A percentile compares a stretch with the other conserved stretches of the same genome.
Conservation (phyloP, 2,113 vertebrate genomes). For the Lamprologus tigripictilis region DNA sequence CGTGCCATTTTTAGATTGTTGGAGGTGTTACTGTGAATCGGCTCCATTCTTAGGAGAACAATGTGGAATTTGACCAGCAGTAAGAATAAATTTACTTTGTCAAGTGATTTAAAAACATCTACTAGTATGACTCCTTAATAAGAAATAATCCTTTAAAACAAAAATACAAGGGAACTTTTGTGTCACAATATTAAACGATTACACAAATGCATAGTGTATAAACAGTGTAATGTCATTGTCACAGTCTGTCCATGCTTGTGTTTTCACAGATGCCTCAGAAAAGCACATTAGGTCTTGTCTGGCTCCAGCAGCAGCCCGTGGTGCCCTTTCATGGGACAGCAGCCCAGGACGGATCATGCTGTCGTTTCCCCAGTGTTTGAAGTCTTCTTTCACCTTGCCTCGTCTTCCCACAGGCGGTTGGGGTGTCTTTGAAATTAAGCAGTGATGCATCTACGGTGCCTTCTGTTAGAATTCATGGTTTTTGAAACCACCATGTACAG, state of each 20-base stretch:
- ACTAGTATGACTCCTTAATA: background rate
- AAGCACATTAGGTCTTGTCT: slow-evolving; percentile 26
- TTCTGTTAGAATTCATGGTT: slow-evolving; percentile 1
- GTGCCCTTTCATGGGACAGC: slow-evolving; percentile 2
- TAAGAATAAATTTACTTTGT: background rate
- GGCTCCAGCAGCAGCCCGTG: slow-evolving; percentile 21
- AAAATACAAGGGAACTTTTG: background rate
- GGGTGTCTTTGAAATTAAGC: background rate
- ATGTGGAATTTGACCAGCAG: background rate
- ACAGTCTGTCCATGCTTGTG: background rate
- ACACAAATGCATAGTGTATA: background rate
- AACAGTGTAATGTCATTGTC: background rate
- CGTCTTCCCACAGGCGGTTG: background rate
- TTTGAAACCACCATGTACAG: background rate
- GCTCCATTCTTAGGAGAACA: background rate
- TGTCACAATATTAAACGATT: background rate
- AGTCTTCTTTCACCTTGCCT: slow-evolving; percentile 2
- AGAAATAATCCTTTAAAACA: background rate
- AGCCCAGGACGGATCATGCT: background rate
- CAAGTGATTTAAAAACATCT: background rate
- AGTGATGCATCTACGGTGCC: background rate
- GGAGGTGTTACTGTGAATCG: accelerated
- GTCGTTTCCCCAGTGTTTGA: background rate
- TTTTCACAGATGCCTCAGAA: background rate
- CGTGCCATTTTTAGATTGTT: background rate